Evolutionary conservation across 2,797 vertebrate genomes (phyloP).

Genomic region (Syngnathus rostellatus): DNA sequence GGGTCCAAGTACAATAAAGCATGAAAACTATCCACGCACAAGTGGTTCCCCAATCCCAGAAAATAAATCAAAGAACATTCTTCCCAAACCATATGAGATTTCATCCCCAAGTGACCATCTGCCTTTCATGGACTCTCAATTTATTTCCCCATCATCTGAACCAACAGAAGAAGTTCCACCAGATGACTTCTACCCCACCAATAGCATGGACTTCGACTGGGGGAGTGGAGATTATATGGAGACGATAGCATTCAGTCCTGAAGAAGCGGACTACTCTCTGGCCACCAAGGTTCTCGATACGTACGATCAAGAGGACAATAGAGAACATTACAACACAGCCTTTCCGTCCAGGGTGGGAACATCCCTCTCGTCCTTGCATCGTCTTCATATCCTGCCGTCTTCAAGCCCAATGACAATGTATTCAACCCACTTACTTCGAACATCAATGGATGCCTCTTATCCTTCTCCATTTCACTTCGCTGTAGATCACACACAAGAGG

Average conservation of each 20-base stretch:
- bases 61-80: slow-evolving; percentile 31
- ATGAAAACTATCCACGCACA: slow-evolving; percentile 34
- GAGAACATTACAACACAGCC: slow-evolving; percentile 76
- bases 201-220: slow-evolving; percentile 70
- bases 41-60: slow-evolving; percentile 38
- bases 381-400: slow-evolving; percentile 24
- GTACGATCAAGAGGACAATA: slow-evolving; percentile 75
- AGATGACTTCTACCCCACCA: slow-evolving; percentile 63
- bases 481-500: slow-evolving; percentile 23
- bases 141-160: slow-evolving; percentile 59
- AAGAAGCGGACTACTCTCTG: slow-evolving; percentile 57
- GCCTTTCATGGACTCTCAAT: slow-evolving; percentile 58
- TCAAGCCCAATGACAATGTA: slow-evolving; percentile 41
- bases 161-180: slow-evolving; percentile 64
- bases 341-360: slow-evolving; percentile 77
- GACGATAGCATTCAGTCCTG: slow-evolving; percentile 69
- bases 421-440: slow-evolving; percentile 17
- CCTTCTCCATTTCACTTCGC: slow-evolving; percentile 23
- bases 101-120: slow-evolving; percentile 54
- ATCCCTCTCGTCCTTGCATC: slow-evolving; percentile 66
- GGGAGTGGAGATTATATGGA: slow-evolving; percentile 84
- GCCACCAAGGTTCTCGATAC: slow-evolving; percentile 66
- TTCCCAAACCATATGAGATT: slow-evolving; percentile 29
- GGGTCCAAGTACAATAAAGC: slow-evolving; percentile 17
- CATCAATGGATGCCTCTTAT: slow-evolving; percentile 22